Conservation (phyloP, 1,140 invertebrate species). For the Eueides isabella region DNA sequence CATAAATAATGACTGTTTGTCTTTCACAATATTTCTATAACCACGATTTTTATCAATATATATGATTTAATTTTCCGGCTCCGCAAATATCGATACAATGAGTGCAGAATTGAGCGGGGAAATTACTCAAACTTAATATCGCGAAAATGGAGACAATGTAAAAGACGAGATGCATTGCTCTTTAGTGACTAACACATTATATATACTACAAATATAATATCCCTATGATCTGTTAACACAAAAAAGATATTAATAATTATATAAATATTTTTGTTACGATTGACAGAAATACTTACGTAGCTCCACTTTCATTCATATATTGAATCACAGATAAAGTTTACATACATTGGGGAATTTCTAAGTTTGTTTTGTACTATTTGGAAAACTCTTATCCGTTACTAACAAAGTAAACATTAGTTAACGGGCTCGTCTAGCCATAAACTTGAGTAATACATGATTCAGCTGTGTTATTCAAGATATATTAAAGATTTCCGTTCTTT, state of each 20-base stretch:
- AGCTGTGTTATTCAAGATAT: conserved; percentile 50
- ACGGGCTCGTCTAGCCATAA: conserved; percentile 46
- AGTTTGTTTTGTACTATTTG: conserved; percentile 9
- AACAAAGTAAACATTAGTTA: conserved; percentile 46
- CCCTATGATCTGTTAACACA: no score
- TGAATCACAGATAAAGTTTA: not conserved
- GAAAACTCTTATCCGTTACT: conserved; percentile 42
- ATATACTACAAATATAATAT: no score
- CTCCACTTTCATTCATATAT: not conserved
- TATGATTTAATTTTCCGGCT: no score
- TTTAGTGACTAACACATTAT: no score
- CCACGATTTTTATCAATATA: no score
- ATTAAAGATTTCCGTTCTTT: conserved; percentile 53
- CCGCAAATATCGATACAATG: no score
- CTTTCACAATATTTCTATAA: no score
- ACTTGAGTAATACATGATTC: conserved; percentile 61
- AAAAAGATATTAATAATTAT: no score
- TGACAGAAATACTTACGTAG: not conserved
- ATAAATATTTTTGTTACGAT: not conserved
- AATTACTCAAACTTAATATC: not conserved
- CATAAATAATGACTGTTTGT: no score
- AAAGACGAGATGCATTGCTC: no score
- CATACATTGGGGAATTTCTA: not conserved
- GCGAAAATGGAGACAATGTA: no score
- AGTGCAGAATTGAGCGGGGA: no score